Evolutionary conservation across 2,888 invertebrate species (phyloP).

Genomic region (Rhogogaster chlorosoma): DNA sequence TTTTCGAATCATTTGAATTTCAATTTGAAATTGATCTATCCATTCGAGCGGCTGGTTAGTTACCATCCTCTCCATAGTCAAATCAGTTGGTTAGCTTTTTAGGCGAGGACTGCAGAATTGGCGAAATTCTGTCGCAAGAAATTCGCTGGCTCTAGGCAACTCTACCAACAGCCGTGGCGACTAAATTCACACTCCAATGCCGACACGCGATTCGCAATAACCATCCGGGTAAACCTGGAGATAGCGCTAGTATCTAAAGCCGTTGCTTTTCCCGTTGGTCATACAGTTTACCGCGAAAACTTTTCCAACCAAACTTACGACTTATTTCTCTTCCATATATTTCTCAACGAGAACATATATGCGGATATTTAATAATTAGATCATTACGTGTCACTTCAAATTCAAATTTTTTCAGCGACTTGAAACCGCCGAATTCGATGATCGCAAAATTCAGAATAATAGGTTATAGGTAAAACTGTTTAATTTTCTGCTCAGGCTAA

Average conservation of each 20-base stretch:
- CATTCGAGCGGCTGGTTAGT: not conserved
- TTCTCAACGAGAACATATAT: not conserved
- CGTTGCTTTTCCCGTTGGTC: constrained; percentile 10
- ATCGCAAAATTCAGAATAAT: not conserved
- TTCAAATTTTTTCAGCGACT: not conserved
- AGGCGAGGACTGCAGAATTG: not conserved
- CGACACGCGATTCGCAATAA: constrained; percentile 19
- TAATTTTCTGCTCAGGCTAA: not conserved
- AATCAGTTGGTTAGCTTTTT: not conserved
- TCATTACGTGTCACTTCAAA: too few species aligned
- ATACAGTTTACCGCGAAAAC: constrained; percentile 24
- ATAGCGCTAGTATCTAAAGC: constrained; percentile 31
- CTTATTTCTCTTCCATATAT: not conserved
- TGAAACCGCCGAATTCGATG: too few species aligned
- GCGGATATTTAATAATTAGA: not conserved
- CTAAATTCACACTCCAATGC: constrained; percentile 21
- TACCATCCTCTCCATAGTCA: not conserved
- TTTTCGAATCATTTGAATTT: too few species aligned
- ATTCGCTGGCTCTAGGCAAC: not conserved
- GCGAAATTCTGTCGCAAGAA: not conserved
- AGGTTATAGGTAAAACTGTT: not conserved
- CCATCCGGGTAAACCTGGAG: constrained; percentile 16
- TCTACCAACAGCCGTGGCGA: constrained; percentile 6
- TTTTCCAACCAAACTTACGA: not conserved
- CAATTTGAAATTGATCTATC: not conserved